Conservation (phyloP, 2,113 vertebrate species). For the Atrichornis clamosus region DNA sequence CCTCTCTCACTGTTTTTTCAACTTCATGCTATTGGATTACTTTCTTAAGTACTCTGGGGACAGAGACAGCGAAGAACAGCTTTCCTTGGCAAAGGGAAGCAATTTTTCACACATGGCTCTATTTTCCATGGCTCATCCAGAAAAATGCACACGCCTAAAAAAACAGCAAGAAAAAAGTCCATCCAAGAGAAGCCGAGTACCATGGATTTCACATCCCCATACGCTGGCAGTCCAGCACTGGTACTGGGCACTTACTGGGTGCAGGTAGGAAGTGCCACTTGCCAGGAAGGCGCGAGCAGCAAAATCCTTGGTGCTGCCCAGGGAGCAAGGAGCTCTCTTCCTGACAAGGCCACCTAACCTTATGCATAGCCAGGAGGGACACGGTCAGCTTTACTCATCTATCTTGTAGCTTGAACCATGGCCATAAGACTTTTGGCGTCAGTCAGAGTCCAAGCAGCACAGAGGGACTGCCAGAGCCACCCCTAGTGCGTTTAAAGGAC, state of each 20-base stretch:
- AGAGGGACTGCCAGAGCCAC: not conserved
- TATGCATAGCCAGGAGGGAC: not conserved
- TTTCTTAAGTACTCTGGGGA: conserved; percentile 33
- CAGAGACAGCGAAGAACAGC: conserved; percentile 16
- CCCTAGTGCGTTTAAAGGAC: not conserved
- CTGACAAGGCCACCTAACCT: not conserved
- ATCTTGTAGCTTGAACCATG: not conserved
- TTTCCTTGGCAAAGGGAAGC: conserved; percentile 29
- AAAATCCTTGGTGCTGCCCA: not conserved
- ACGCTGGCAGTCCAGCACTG: not conserved
- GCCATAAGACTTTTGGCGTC: not conserved
- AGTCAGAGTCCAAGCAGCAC: not conserved
- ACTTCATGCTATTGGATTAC: not conserved
- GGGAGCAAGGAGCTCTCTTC: not conserved
- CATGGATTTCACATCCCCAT: not conserved
- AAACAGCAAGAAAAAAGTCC: not conserved
- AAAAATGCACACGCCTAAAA: not conserved
- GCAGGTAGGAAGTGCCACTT: not conserved
- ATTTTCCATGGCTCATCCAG: conserved; percentile 27
- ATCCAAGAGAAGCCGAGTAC: not conserved
- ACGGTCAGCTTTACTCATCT: not conserved
- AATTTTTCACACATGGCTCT: not conserved
- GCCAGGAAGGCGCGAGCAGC: rapidly evolving
- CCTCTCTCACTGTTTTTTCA: not conserved
- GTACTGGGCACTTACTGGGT: not conserved